Evolutionary conservation across 1,140 invertebrate species (phyloP).

Genomic region (Pachyrhynchus sulphureomaculatus): DNA sequence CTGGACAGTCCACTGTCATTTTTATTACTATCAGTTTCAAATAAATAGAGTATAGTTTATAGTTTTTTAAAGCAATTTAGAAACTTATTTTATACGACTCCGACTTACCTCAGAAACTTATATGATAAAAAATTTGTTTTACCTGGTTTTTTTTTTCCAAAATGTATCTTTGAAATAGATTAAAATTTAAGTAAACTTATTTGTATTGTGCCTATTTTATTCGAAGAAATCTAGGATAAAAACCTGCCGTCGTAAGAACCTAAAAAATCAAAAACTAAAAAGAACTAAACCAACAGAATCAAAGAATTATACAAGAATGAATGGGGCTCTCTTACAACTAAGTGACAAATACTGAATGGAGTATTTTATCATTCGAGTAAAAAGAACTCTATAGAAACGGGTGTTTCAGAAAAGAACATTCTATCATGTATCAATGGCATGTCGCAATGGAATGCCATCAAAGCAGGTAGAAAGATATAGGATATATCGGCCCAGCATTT

Average conservation of each 20-base stretch:
- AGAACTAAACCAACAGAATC: slow-evolving; percentile 17
- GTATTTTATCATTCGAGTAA: slow-evolving; percentile 36
- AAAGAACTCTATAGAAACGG: slow-evolving; percentile 35
- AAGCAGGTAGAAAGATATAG: slow-evolving; percentile 46
- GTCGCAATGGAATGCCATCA: slow-evolving; percentile 44
- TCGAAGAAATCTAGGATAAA: too few species aligned
- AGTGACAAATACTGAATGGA: slow-evolving; percentile 39
- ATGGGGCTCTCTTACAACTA: slow-evolving; percentile 34
- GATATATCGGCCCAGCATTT: slow-evolving; percentile 39
- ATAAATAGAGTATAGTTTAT: too few species aligned
- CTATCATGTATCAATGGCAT: slow-evolving; percentile 47
- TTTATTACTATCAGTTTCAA: too few species aligned
- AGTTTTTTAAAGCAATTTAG: too few species aligned
- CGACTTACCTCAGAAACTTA: too few species aligned
- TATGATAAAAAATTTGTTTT: too few species aligned
- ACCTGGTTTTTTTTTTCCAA: too few species aligned
- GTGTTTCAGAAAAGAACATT: slow-evolving; percentile 46
- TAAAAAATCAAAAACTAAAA: slow-evolving; percentile 21
- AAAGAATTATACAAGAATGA: slow-evolving; percentile 9
- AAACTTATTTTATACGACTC: too few species aligned
- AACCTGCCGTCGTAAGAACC: slow-evolving; percentile 9
- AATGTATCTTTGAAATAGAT: too few species aligned
- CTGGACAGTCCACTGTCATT: too few species aligned
- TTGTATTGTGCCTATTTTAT: too few species aligned
- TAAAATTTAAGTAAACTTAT: too few species aligned